Evolutionary conservation across 1,140 invertebrate genomes (phyloP), one percentile per base, ranked within the genome.

Genomic region (Monochamus saltuarius): DNA sequence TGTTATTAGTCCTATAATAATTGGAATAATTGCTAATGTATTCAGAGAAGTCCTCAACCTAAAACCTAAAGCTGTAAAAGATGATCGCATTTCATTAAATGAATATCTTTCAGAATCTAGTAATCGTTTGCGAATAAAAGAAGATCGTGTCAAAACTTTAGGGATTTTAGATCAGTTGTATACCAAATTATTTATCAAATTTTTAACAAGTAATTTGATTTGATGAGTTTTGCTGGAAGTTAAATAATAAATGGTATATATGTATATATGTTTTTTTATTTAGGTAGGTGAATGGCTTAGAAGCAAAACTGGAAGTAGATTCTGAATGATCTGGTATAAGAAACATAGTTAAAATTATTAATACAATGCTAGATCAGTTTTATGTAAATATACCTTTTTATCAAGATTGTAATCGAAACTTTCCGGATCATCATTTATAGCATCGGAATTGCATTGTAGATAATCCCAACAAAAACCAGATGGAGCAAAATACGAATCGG

Each of bases 381-480:
- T 4, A 34, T 35, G 35, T 3, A 46, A 58, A 64, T 46, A 8
- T 81, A 90, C 89, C 80, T 79, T 82, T 11, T 67, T 46, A 1
- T 85, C 81, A 0, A 90, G 82, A 69, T 92, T 92, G 64, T 87
- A 90, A 55, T 86, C 83, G 0, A 84, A 84, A 61, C 87, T 88
- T 8, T 81, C 71, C 1, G 79, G 77, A 62, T 89, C 86, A 67
- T 91, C 89, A 4, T 89, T 83, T 34, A 92, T 87, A 0, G 91
- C 91, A 43, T 91, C 87, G 75, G 95, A 92, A 1, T 73, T 63
- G 71, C 94, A 96, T 0, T 88, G 76, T 1, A 89, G 22, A 29
- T 29, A 79, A 73, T 97, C 94, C 73, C 94, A 97, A 72, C 94
- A 96, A 76, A 93, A 96, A 0, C 91, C 92, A 2, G 84, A 79